Conservation (phyloP, 2,888 invertebrate species). For the Drosophila meridionalis region DNA sequence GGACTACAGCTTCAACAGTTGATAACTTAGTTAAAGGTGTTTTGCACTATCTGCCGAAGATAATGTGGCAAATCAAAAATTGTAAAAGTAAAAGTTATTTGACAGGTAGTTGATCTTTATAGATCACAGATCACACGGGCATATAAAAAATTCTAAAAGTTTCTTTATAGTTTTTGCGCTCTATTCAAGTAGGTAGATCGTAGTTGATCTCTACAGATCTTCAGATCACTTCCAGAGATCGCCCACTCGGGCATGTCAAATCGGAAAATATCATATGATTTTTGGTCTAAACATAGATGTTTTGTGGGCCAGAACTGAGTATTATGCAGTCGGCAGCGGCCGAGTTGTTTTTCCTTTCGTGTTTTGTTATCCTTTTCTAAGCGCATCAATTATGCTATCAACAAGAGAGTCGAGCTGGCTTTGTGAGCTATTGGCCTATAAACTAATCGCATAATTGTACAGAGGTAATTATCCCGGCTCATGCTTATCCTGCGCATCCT, state of each 20-base stretch:
- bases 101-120: too few species aligned
- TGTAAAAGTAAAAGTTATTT: too few species aligned
- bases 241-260: background rate
- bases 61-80: too few species aligned
- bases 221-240: background rate
- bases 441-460: constrained; percentile 82
- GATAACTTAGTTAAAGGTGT: too few species aligned
- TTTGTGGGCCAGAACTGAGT: background rate
- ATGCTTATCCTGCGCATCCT: constrained; percentile 46
- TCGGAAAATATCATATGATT: background rate
- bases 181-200: background rate
- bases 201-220: background rate
- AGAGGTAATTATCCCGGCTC: constrained; percentile 72
- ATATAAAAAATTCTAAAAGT: too few species aligned
- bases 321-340: background rate
- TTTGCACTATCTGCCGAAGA: too few species aligned
- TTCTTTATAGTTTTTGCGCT: background rate
- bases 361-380: constrained; percentile 29
- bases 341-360: background rate
- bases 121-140: too few species aligned
- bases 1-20: too few species aligned
- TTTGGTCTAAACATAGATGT: background rate
- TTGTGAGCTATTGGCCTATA: constrained; percentile 82
- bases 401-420: constrained; percentile 32
- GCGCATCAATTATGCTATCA: constrained; percentile 66